These are phyloP conservation scores for Hylomyscus alleni DNA, from an alignment of 2,797 vertebrate species.

Conservation along the genomic window DNA sequence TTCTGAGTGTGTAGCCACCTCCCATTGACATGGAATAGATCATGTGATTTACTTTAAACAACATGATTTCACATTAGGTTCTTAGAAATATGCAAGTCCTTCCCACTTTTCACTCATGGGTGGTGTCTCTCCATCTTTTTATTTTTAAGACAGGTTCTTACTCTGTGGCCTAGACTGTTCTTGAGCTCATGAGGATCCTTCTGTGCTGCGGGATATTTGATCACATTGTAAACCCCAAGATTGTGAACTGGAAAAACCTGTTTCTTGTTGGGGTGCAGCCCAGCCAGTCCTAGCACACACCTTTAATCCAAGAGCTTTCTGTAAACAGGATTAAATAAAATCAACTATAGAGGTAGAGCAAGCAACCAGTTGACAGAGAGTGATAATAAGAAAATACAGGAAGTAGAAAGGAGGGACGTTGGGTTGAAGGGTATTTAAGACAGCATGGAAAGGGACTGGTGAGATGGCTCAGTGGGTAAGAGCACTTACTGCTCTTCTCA, in stretches of 20 bases:
- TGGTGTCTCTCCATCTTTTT: neutral
- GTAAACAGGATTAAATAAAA: neutral
- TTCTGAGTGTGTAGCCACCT: neutral
- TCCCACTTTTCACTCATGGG: neutral
- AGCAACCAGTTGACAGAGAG: neutral
- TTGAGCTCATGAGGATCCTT: neutral
- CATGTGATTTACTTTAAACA: neutral
- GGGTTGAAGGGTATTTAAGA: neutral
- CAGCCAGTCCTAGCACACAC: neutral
- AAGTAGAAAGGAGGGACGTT: neutral
- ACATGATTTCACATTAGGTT: neutral
- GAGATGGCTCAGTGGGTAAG: no score
- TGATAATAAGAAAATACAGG: neutral
- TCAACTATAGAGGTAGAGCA: neutral
- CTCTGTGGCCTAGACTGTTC: neutral
- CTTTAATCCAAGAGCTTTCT: neutral
- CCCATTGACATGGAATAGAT: neutral
- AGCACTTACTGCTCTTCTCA: no score
- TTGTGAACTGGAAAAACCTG: neutral
- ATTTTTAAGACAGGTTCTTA: neutral
- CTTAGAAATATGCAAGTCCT: neutral
- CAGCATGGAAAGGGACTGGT: neutral
- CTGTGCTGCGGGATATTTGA: neutral
- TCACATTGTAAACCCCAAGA: neutral
- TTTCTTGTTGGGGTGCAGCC: neutral